Evolutionary conservation across 1,140 invertebrate genomes (phyloP), one percentile per base, ranked within the genome.

Genomic region (Arctopsyche grandis): DNA sequence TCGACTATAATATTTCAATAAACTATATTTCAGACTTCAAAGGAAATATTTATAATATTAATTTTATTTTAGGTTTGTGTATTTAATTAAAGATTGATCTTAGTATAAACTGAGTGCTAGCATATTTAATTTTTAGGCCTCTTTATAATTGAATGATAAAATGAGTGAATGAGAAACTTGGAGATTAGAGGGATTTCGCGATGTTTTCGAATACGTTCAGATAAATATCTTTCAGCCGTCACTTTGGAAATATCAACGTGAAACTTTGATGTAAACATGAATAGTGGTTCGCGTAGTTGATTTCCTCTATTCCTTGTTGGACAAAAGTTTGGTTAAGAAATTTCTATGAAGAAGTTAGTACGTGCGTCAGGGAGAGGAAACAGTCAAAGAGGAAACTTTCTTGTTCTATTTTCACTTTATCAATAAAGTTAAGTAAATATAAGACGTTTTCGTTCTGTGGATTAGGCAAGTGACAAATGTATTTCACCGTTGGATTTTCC

Each of bases 231-330:
- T 24, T 24, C 24, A 21, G n/a, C 22, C 63, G 21, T 66, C 63
- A 66, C 63, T 24, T 46, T 16, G 69, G 44, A 71, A 46, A 48
- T 46, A 71, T 48, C 69, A 74, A 48, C 44, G 71, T 29, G 9
- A 74, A 74, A 74, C 44, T 74, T 74, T 74, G 71, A 74, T 74
- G 71, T 74, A 74, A 74, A 74, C 71, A 74, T 56, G 71, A 74
- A 56, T 46, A 74, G 71, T 74, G 71, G 71, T 74, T 22, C 71
- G 52, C 48, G 71, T 74, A 74, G 71, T 46, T 74, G 71, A 74
- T 74, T 74, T 74, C 71, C 71, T 74, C 71, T 74, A 74, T 56
- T 74, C 71, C 24, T 56, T 29, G 44, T 74, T 74, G 43, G 71
- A 74, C 48, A 48, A 74, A 74, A 74, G 43, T 74, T 74, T 74